Percentiles rank a stretch among this genome's conserved stretches.
phyloP scores from a whole-genome alignment of 2,113 vertebrate genomes.

The Callaeas wilsoni region DNA sequence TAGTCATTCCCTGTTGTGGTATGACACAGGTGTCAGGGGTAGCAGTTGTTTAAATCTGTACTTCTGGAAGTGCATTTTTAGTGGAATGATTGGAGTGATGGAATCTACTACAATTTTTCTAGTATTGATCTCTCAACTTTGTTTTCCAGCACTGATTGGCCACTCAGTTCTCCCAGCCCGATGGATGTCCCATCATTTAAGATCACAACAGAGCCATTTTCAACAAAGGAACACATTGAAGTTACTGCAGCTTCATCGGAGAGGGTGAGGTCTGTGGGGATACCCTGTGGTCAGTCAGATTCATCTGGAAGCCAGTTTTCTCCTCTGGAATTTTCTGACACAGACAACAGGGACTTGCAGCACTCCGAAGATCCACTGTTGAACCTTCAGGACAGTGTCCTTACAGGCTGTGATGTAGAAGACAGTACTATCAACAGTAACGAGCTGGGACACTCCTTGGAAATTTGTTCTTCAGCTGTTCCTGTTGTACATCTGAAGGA shows the following conservation, averaged over 20 bases:
- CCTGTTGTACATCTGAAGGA: slow-evolving; percentile 71
- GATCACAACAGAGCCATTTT: slow-evolving; percentile 82
- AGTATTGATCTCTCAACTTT: neutral
- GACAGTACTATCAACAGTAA: slow-evolving; percentile 73
- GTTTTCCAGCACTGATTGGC: slow-evolving; percentile 86
- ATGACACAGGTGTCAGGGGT: neutral
- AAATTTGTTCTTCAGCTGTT: slow-evolving; percentile 73
- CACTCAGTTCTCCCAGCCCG: slow-evolving; percentile 86
- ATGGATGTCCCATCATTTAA: slow-evolving; percentile 89
- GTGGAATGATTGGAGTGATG: neutral
- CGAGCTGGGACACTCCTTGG: slow-evolving; percentile 73
- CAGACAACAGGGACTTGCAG: neutral
- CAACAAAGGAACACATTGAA: slow-evolving; percentile 67
- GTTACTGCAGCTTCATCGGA: slow-evolving; percentile 58
- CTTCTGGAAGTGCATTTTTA: neutral
- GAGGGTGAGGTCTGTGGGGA: slow-evolving; percentile 43
- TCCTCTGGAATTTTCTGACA: slow-evolving; percentile 59
- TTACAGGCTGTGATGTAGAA: slow-evolving; percentile 76
- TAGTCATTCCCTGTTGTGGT: neutral
- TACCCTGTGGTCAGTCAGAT: slow-evolving; percentile 67
- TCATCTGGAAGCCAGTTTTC: slow-evolving; percentile 71
- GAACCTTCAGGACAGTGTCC: slow-evolving; percentile 78
- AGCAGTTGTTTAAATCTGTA: neutral
- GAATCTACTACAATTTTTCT: neutral
- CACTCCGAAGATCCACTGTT: slow-evolving; percentile 3